Base-by-base conservation (phyloP, 2,113 vertebrate genomes). In the Eulemur rufifrons region DNA sequence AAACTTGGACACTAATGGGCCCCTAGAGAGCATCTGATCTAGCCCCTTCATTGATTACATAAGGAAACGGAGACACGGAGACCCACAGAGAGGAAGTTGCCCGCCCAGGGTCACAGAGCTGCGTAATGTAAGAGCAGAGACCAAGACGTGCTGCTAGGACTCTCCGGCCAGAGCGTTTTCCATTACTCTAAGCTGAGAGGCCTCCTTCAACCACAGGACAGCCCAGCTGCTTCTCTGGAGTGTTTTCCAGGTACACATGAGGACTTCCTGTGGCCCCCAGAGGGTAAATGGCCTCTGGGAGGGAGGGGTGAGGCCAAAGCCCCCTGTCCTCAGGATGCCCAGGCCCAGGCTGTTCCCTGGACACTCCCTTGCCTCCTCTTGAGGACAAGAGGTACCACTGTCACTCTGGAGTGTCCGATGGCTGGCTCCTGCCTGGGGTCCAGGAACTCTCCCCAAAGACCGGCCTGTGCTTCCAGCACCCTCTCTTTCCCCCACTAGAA, bases 31-130 rank as follows among this genome's bases (percentile, higher is more conserved):
- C 45, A 29, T 59, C 32, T 85, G 56, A 13, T 20, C 1, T 47
- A 76, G 23, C 3, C 52, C 42, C 45, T 76, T 85, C 89, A 82
- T n/a, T 80, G 85, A 54, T 39, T 34, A 87, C 54, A 63, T 76
- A 78, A 89, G 76, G 84, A 95, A 95, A 83, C 50, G 8, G 68
- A 84, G 86, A 71, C 13, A 39, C n/a, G n/a, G n/a, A n/a, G n/a
- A n/a, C n/a, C n/a, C 71, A 64, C 82, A 71, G 59, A 89, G 34
- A 50, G 50, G 45, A 96, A 76, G 69, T 17, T 37, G 50, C 77
- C 50, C 0, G 17, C 42, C 42, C 34, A 50, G 81, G 8, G 25
- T 91, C 59, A 78, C 37, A 64, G 37, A 97, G 56, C 86, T 71
- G 21, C 20, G 15, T 59, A 37, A 61, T 5, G 5, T 54, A 76